A percentile compares a stretch with the other conserved stretches of the same genome.
phyloP scores from a whole-genome alignment of 1,140 invertebrate species.

The Apis florea region DNA sequence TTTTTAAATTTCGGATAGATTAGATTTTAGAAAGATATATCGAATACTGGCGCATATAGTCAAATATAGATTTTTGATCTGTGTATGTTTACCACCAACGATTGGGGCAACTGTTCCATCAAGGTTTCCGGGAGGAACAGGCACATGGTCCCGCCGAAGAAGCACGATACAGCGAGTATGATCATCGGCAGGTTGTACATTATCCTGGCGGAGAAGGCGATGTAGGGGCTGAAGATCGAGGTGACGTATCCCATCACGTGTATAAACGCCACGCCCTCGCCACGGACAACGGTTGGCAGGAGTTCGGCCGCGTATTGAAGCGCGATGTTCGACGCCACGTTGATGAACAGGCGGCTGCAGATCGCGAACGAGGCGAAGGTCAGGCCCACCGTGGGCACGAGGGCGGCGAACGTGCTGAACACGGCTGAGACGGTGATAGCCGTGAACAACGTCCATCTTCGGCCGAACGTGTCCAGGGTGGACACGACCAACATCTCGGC shows the following conservation, averaged over 20 bases:
- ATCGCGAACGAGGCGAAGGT: slow-evolving; percentile 86
- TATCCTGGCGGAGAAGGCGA: slow-evolving; percentile 87
- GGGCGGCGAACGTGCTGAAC: slow-evolving; percentile 45
- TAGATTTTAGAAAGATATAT: too few relatives aligned
- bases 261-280: slow-evolving; percentile 88
- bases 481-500: slow-evolving; percentile 53
- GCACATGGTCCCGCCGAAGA: slow-evolving; percentile 84
- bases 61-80: too few relatives aligned
- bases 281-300: slow-evolving; percentile 89
- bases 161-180: slow-evolving; percentile 85
- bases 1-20: too few relatives aligned
- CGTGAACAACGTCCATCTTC: slow-evolving; percentile 55
- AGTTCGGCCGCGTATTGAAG: slow-evolving; percentile 91
- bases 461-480: slow-evolving; percentile 53
- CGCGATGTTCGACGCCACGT: slow-evolving; percentile 91
- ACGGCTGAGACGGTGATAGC: slow-evolving; percentile 51
- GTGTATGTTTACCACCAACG: slow-evolving; percentile 79
- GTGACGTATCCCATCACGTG: slow-evolving; percentile 90
- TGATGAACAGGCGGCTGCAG: slow-evolving; percentile 88
- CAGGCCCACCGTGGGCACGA: slow-evolving; percentile 42
- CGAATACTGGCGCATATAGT: too few relatives aligned
- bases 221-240: slow-evolving; percentile 87
- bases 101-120: slow-evolving; percentile 88
- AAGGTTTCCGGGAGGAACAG: slow-evolving; percentile 90
- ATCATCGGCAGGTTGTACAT: slow-evolving; percentile 85